Evolutionary conservation across 2,113 vertebrate genomes (phyloP), one percentile per base, ranked within the genome.

Genomic region (Larimichthys polyactis): DNA sequence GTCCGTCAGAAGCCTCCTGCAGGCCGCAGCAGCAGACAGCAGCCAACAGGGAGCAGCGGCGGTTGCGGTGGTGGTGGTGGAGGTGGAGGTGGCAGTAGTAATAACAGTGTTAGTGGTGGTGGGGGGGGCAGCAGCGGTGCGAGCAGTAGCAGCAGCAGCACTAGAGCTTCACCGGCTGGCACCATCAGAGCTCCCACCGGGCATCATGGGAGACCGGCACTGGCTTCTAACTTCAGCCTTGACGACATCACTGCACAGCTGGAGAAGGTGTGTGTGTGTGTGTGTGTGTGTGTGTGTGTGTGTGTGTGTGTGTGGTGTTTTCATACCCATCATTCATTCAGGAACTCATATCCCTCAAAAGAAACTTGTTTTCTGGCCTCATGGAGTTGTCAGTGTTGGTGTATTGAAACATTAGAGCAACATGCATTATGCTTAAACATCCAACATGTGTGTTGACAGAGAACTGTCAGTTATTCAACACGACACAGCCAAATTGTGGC

Each of bases 211-310:
- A 86, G 94, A 44, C 85, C 93, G 0, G 71, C 96, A 0, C 93
- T 97, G 40, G 96, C 95, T 16, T 97, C 96, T 69, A 97, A 99
- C 68, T 97, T 97, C 82, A 99, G 98, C 43, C 93, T 99, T 89
- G 98, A 99, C 40, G 98, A 99, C 88, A 99, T 99, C 95, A 99
- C 98, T 1, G 96, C 98, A 1, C 98, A 99, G 84, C 91, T 99
- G 79, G 98, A 99, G 90, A 97, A 98, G 91, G 93, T 90, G 58
- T 16, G 12, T 46, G 11, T 24, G 27, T 27, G 27, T 27, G 27
- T 27, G 27, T 27, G 27, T 27, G 27, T 27, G 27, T 2, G 27
- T 27, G 27, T 27, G 27, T 27, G 27, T 27, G 27, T 27, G 27
- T 27, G 27, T 27, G 27, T 27, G 9, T 12, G 19, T 44, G 20